A percentile compares a stretch with the other conserved stretches of the same genome.
phyloP scores from a whole-genome alignment of 2,797 vertebrate species.

The Myotis pilosus region DNA sequence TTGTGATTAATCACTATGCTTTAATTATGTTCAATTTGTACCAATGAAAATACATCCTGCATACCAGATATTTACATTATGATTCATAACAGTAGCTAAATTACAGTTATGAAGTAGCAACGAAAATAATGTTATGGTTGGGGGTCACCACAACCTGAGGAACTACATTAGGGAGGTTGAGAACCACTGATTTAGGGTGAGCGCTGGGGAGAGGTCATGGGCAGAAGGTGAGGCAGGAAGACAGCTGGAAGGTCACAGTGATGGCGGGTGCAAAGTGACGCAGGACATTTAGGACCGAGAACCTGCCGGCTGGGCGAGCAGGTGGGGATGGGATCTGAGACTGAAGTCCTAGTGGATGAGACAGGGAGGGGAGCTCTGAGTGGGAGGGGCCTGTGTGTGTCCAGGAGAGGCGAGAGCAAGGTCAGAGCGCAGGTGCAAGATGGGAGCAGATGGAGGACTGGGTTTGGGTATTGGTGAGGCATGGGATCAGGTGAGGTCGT shows the following conservation, averaged over 20 bases:
- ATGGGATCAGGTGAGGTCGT: fast-evolving
- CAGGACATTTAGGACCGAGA: background rate
- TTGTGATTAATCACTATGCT: too few relatives aligned
- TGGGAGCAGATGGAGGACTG: background rate
- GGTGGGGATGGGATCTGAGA: background rate
- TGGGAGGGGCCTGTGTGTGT: background rate
- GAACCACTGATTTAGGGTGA: background rate
- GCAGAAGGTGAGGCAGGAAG: background rate
- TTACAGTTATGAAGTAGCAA: too few relatives aligned
- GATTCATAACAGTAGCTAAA: too few relatives aligned
- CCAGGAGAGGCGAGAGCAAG: background rate
- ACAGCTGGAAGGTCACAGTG: background rate
- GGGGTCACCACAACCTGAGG: too few relatives aligned
- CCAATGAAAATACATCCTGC: too few relatives aligned
- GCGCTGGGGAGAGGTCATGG: background rate
- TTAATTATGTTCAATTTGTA: too few relatives aligned
- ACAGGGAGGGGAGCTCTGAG: background rate
- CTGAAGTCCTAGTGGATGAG: fast-evolving
- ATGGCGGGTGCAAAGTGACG: background rate
- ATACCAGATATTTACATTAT: too few relatives aligned
- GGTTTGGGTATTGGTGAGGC: background rate
- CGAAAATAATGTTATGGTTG: too few relatives aligned
- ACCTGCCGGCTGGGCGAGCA: background rate
- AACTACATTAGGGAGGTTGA: too few relatives aligned
- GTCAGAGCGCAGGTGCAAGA: background rate